Base-by-base conservation (phyloP, 2,888 invertebrate species). In the Caprella mutica region DNA sequence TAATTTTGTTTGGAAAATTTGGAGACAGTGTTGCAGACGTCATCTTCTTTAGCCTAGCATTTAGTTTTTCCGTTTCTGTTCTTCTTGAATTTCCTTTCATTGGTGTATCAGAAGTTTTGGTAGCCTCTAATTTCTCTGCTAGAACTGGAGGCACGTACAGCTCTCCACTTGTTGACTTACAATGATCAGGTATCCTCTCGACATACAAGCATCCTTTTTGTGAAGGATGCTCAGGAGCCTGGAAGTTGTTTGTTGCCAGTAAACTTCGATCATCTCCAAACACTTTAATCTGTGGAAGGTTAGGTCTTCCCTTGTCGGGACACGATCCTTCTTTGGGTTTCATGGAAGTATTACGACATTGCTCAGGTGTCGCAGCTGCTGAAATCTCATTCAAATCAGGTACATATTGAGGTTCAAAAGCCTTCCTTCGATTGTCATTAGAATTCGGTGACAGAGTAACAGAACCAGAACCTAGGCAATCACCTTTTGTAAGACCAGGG, bases 61-160 rank as follows among this genome's bases (percentile, higher is more conserved):
- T 24, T 6, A 38, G 19, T 12, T 38, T 24, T 51, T 38, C 38
- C 4, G 48, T 30, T 19, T 48, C 39, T 8, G n/a, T 51, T 9
- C 59, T 38, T 5, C 53, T 30, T 14, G 60, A 60, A 51, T 60
- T 60, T 3, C 60, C 60, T n/a, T 24, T 53, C 19, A 46, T 42
- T 8, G 56, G 53, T 4, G 54, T 38, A 23, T 40, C 52, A 4
- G 54, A 51, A 52, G 27, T 14, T 44, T 44, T 53, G 29, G 23
- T 43, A 17, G 24, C 14, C 24, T 56, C 27, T 24, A 59, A 53
- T 39, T 56, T 26, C 9, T 38, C 38, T 35, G 56, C 50, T 23
- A 54, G 43, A 12, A 60, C 60, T 19, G 60, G 60, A 27, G 60
- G 56, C n/a, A 60, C 56, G 30, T 56, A 60, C 39, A 60, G 46